Conservation (phyloP, 2,113 vertebrate genomes). For the Oreotrochilus melanogaster region DNA sequence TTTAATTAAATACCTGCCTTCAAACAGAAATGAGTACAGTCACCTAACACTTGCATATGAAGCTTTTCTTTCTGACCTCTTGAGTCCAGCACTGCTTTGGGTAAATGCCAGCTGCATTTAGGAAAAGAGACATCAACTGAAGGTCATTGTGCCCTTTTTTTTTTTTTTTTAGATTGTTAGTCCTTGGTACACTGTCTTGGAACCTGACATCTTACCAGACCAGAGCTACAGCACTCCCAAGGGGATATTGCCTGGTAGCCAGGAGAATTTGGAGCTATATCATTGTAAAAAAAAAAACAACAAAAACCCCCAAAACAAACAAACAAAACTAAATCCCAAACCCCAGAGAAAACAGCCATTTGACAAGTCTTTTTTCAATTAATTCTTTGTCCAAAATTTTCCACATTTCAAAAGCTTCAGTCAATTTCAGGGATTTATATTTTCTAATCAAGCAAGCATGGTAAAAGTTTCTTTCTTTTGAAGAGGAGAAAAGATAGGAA, state of each 20-base stretch:
- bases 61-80: neutral
- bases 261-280: fast-evolving
- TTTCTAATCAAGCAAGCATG: neutral
- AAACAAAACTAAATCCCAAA: neutral
- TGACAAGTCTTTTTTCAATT: fast-evolving
- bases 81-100: neutral
- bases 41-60: neutral
- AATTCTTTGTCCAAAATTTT: neutral
- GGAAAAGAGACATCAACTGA: neutral
- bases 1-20: neutral
- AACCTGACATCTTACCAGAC: fast-evolving
- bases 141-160: neutral
- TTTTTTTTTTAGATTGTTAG: neutral
- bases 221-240: neutral
- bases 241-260: fast-evolving
- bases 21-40: neutral
- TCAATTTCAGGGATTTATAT: neutral
- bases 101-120: neutral
- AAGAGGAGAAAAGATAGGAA: neutral
- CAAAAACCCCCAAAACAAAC: neutral
- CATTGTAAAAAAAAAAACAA: neutral
- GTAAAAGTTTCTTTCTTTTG: neutral
- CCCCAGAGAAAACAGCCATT: neutral
- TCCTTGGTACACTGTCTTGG: neutral
- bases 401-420: fast-evolving